Conservation (phyloP, 1,140 invertebrate species). For the Oryctes rhinoceros region DNA sequence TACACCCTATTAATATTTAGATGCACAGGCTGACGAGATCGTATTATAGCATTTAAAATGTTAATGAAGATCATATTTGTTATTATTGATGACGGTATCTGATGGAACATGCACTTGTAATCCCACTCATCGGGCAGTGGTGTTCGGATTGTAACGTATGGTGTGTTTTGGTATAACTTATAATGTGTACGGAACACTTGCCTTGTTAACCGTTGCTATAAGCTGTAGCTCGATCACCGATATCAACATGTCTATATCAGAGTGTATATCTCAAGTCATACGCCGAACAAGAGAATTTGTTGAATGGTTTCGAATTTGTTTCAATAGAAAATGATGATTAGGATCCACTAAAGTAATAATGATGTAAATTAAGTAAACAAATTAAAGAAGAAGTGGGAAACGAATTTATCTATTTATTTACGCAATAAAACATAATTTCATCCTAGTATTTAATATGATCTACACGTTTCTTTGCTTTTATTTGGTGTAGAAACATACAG, state of each 20-base stretch:
- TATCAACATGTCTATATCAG: background rate
- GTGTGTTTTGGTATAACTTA: constrained; percentile 16
- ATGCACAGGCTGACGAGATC: constrained; percentile 6
- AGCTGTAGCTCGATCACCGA: background rate
- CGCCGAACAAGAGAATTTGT: background rate
- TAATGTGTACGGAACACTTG: constrained; percentile 1
- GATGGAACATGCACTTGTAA: constrained; percentile 40
- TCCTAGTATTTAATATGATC: no score
- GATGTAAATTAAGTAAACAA: no score
- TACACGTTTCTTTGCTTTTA: no score
- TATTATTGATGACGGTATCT: constrained; percentile 42
- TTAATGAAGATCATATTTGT: constrained; percentile 43
- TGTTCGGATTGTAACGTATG: constrained; percentile 2
- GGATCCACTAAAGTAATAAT: no score
- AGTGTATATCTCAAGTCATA: background rate
- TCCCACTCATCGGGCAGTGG: constrained; percentile 39
- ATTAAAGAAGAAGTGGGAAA: no score
- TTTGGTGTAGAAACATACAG: no score
- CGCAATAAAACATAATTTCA: no score
- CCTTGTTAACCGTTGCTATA: background rate
- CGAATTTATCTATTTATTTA: no score
- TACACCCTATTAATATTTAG: constrained; percentile 20
- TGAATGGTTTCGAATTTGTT: background rate
- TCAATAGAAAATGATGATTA: no score
- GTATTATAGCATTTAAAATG: constrained; percentile 39